phyloP scores from a whole-genome alignment of 2,888 invertebrate genomes.

The Calameuta pallipes region DNA sequence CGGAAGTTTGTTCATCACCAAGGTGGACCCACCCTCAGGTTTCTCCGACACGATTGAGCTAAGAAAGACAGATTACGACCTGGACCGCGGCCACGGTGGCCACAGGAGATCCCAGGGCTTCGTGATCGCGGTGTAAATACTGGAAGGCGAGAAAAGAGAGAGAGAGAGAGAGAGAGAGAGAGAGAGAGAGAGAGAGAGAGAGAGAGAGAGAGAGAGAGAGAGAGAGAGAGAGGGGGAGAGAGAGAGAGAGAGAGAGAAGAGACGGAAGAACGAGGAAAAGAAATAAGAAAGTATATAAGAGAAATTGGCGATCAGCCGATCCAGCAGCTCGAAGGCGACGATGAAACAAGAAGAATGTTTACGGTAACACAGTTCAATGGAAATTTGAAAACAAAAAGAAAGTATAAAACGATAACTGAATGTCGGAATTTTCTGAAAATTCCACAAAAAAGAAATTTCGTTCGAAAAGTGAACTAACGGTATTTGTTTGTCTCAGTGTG shows the following conservation, averaged over 20 bases:
- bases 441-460: background rate
- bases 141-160: slow-evolving; percentile 15
- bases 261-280: slow-evolving; percentile 15
- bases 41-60: slow-evolving; percentile 78
- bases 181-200: slow-evolving; percentile 2
- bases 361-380: background rate
- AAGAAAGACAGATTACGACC: slow-evolving; percentile 72
- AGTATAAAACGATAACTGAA: background rate
- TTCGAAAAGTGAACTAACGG: background rate
- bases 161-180: slow-evolving; percentile 4
- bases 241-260: slow-evolving; percentile 10
- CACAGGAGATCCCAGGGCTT: slow-evolving; percentile 39
- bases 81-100: background rate
- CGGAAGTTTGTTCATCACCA: slow-evolving; percentile 65
- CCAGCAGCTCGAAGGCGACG: background rate
- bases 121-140: slow-evolving; percentile 65
- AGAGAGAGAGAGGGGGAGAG: slow-evolving; percentile 11
- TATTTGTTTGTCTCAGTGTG: background rate
- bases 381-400: background rate
- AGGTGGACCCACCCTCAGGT: slow-evolving; percentile 80
- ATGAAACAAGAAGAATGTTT: background rate
- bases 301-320: background rate
- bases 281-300: slow-evolving; percentile 11
- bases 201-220: slow-evolving; percentile 12
- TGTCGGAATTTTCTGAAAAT: background rate